These are phyloP conservation scores for Eleutherodactylus coqui DNA, from an alignment of 2,797 vertebrate genomes.

Conservation along the genomic window DNA sequence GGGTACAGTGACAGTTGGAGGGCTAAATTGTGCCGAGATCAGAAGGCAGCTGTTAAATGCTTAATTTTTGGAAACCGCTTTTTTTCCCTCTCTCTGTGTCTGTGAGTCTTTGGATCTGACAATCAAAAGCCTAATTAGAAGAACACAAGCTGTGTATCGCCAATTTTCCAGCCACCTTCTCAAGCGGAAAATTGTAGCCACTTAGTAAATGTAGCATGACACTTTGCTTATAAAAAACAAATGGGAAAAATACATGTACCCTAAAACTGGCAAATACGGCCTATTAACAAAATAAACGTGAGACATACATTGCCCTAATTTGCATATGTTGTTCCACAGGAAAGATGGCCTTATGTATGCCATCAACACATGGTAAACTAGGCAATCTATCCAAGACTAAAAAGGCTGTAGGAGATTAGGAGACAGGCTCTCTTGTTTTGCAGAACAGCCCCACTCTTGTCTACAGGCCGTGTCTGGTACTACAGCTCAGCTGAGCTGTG, in stretches of 20 bases:
- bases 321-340: neutral
- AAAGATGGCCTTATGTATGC: neutral
- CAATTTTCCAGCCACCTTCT: neutral
- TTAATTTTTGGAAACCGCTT: conserved; percentile 13
- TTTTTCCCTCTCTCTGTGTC: conserved; percentile 24
- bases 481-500: neutral
- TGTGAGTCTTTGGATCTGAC: conserved; percentile 48
- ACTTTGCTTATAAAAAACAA: conserved; percentile 1
- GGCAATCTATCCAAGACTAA: too few species aligned
- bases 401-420: neutral
- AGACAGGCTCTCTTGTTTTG: neutral
- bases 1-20: conserved; percentile 4
- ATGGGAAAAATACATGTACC: conserved; percentile 1
- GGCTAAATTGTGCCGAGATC: conserved; percentile 36
- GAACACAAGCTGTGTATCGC: conserved; percentile 33
- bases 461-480: neutral
- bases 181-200: neutral
- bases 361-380: neutral
- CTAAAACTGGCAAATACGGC: neutral
- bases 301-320: neutral
- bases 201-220: conserved; percentile 10
- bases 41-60: conserved; percentile 48
- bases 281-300: neutral
- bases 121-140: conserved; percentile 46
- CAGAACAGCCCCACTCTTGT: neutral